Conservation (phyloP, 2,797 vertebrate genomes). For the Ambastaia sidthimunki region DNA sequence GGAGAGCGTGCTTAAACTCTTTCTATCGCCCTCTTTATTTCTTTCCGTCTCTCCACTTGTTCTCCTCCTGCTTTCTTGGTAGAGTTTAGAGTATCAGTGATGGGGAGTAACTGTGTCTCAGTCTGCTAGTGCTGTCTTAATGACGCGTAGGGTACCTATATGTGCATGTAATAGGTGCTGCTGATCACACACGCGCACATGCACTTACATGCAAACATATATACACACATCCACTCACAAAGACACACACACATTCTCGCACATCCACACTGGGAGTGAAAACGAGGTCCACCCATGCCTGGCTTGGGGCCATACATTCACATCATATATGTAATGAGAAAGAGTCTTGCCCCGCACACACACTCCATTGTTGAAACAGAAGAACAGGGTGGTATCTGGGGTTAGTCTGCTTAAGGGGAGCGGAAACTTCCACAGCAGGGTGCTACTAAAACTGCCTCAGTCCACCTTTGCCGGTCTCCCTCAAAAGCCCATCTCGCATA, state of each 20-base stretch:
- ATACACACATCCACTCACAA: slow-evolving; percentile 29
- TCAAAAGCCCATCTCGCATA: slow-evolving; percentile 10
- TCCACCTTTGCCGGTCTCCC: slow-evolving; percentile 51
- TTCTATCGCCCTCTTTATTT: slow-evolving; percentile 39
- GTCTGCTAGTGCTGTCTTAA: slow-evolving; percentile 75
- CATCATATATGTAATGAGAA: neutral
- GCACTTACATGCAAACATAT: slow-evolving; percentile 10
- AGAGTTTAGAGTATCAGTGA: slow-evolving; percentile 78
- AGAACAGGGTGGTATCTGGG: slow-evolving; percentile 64
- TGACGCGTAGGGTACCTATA: slow-evolving; percentile 77
- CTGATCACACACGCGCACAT: slow-evolving; percentile 64
- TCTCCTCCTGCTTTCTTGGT: slow-evolving; percentile 68
- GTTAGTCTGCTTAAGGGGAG: slow-evolving; percentile 84
- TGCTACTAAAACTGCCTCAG: slow-evolving; percentile 82
- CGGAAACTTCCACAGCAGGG: slow-evolving; percentile 83
- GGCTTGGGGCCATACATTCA: slow-evolving; percentile 47
- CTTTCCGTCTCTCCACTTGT: slow-evolving; percentile 55
- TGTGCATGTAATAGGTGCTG: slow-evolving; percentile 74
- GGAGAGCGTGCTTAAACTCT: slow-evolving; percentile 82
- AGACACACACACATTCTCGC: slow-evolving; percentile 43
- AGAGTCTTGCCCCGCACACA: slow-evolving; percentile 1
- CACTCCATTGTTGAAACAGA: slow-evolving; percentile 12
- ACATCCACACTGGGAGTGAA: slow-evolving; percentile 53
- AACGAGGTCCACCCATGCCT: slow-evolving; percentile 60
- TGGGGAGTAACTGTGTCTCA: slow-evolving; percentile 75